phyloP scores from a whole-genome alignment of 2,888 invertebrate species.

The Uropetala carovei region DNA sequence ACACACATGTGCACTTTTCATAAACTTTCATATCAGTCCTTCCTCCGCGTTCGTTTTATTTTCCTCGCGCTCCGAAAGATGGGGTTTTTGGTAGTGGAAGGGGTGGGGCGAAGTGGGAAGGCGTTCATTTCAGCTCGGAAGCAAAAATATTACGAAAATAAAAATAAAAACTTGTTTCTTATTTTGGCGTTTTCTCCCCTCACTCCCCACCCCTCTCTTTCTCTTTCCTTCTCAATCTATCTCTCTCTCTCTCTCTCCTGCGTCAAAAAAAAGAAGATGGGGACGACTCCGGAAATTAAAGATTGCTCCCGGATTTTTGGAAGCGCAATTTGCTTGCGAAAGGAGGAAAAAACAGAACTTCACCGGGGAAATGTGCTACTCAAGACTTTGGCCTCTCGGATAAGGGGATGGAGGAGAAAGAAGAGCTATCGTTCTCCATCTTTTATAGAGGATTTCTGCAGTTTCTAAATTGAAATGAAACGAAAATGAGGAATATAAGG shows the following conservation, averaged over 20 bases:
- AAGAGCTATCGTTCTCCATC: neutral
- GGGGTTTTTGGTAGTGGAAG: neutral
- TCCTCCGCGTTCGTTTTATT: neutral
- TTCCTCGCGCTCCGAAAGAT: neutral
- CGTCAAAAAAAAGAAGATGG: neutral
- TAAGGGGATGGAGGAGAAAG: neutral
- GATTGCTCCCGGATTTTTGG: neutral
- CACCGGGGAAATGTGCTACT: neutral
- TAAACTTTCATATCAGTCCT: constrained; percentile 3
- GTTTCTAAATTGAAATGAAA: neutral
- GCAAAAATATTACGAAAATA: too few species aligned
- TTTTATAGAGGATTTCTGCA: neutral
- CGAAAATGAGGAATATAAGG: neutral
- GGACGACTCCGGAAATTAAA: neutral
- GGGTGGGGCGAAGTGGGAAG: neutral
- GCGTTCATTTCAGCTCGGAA: neutral
- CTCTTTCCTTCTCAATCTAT: too few species aligned
- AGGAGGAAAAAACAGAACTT: neutral
- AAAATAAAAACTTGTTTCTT: neutral
- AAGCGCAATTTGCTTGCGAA: neutral
- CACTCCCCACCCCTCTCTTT: neutral
- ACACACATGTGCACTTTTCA: constrained; percentile 15
- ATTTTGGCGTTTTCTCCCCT: neutral
- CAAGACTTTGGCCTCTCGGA: neutral
- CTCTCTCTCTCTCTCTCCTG: neutral